Percentiles rank a stretch among this genome's conserved stretches.
These are phyloP conservation scores for Dunckerocampus dactyliophorus DNA, from an alignment of 2,113 vertebrate genomes.

Conservation along the genomic window DNA sequence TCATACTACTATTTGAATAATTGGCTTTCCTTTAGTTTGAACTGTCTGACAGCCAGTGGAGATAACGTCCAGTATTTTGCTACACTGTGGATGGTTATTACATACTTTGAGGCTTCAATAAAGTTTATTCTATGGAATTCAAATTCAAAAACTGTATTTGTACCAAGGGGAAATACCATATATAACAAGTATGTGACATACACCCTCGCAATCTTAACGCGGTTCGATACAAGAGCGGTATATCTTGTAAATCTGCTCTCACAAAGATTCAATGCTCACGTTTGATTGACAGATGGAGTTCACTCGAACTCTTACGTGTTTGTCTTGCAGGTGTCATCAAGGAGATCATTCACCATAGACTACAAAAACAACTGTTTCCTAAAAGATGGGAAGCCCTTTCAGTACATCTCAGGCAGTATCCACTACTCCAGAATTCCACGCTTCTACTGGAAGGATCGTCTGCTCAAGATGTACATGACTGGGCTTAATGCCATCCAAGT, in stretches of 20 bases:
- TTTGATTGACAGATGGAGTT: neutral
- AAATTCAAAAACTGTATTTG: neutral
- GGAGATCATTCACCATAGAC: slow-evolving; percentile 82
- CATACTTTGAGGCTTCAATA: no score
- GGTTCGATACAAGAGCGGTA: no score
- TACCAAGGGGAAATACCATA: neutral
- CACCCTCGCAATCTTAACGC: neutral
- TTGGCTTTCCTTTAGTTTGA: neutral
- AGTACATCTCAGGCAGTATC: slow-evolving; percentile 89
- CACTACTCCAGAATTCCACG: slow-evolving; percentile 88
- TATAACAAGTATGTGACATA: no score
- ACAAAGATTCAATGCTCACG: neutral
- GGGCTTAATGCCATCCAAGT: slow-evolving; percentile 88
- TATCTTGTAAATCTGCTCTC: neutral
- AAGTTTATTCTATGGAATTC: neutral
- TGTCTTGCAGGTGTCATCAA: slow-evolving; percentile 50
- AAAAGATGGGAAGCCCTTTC: slow-evolving; percentile 84
- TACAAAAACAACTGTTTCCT: slow-evolving; percentile 78
- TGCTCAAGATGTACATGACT: slow-evolving; percentile 89
- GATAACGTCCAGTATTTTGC: no score
- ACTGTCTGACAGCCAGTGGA: neutral
- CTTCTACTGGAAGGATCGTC: slow-evolving; percentile 87
- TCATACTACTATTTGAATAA: no score
- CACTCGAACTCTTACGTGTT: neutral
- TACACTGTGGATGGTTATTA: no score